These are phyloP conservation scores for Halcyon chelicuti DNA, from an alignment of 2,797 vertebrate genomes.

Conservation along the genomic window DNA sequence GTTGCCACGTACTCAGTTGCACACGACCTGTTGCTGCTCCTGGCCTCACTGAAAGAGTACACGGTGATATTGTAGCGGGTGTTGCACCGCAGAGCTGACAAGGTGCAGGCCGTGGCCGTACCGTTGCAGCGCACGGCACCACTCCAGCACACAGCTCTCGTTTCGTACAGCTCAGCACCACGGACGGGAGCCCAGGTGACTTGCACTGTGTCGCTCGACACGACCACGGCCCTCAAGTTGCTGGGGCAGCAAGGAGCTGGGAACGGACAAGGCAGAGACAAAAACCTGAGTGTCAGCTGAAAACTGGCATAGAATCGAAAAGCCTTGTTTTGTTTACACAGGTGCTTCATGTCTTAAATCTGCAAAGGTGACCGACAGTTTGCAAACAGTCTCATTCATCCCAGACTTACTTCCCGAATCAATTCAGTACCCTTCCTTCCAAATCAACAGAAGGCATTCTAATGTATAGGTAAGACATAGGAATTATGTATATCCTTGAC, in stretches of 20 bases:
- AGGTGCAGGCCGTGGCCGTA: slow-evolving; percentile 84
- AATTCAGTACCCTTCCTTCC: background rate
- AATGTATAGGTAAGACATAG: background rate
- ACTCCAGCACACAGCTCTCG: slow-evolving; percentile 75
- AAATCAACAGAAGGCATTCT: background rate
- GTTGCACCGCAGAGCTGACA: slow-evolving; percentile 88
- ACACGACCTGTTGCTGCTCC: slow-evolving; percentile 85
- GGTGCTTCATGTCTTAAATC: background rate
- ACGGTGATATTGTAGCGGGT: slow-evolving; percentile 84
- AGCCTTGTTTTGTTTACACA: fast-evolving
- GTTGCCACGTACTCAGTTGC: slow-evolving; percentile 77
- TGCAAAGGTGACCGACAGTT: background rate
- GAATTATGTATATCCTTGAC: background rate
- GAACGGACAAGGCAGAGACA: background rate
- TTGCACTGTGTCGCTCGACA: slow-evolving; percentile 85
- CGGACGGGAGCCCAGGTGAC: slow-evolving; percentile 85
- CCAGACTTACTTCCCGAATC: background rate
- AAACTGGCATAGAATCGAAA: background rate
- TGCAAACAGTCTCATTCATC: background rate
- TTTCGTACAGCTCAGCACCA: slow-evolving; percentile 89
- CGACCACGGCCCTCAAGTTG: slow-evolving; percentile 73
- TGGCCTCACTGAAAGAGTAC: slow-evolving; percentile 86
- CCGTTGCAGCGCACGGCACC: slow-evolving; percentile 83
- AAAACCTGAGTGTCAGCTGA: background rate
- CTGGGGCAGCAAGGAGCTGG: slow-evolving; percentile 92